Conservation (phyloP, 2,888 invertebrate species). For the Polydrusus pterygomalis region DNA sequence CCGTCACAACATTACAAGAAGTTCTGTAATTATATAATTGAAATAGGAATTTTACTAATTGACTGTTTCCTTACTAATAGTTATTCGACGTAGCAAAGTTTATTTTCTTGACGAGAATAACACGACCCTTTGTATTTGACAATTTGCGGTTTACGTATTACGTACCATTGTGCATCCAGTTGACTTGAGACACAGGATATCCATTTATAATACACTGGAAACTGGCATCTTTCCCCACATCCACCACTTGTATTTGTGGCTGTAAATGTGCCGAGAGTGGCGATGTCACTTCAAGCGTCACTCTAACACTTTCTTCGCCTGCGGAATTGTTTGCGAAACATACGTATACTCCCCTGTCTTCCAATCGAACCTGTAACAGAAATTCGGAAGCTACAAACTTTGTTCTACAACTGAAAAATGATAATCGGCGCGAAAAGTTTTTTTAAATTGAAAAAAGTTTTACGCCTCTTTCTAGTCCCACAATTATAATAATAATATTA, state of each 20-base stretch:
- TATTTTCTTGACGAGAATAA: not conserved
- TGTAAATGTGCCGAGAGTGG: conserved; percentile 87
- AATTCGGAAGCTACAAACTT: not conserved
- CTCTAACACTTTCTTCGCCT: conserved; percentile 86
- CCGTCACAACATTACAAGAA: too few species aligned
- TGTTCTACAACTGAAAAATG: too few species aligned
- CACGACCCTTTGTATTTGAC: not conserved
- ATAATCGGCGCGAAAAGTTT: too few species aligned
- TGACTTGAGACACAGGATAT: conserved; percentile 86
- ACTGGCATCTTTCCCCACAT: conserved; percentile 87
- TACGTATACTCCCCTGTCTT: conserved; percentile 90
- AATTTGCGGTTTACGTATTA: conserved; percentile 38
- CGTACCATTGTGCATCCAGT: conserved; percentile 86
- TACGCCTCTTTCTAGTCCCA: too few species aligned
- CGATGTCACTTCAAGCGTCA: conserved; percentile 86
- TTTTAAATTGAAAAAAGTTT: too few species aligned
- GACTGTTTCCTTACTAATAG: too few species aligned
- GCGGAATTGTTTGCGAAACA: conserved; percentile 94
- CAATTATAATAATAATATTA: too few species aligned
- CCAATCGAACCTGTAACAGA: conserved; percentile 74
- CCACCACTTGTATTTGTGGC: conserved; percentile 85
- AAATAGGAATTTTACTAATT: too few species aligned
- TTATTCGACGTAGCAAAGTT: too few species aligned
- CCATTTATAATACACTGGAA: conserved; percentile 93
- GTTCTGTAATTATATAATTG: too few species aligned